Percentiles rank a stretch among this genome's conserved stretches.
These are phyloP conservation scores for Kryptolebias marmoratus DNA, from an alignment of 2,113 vertebrate genomes.

Conservation along the genomic window DNA sequence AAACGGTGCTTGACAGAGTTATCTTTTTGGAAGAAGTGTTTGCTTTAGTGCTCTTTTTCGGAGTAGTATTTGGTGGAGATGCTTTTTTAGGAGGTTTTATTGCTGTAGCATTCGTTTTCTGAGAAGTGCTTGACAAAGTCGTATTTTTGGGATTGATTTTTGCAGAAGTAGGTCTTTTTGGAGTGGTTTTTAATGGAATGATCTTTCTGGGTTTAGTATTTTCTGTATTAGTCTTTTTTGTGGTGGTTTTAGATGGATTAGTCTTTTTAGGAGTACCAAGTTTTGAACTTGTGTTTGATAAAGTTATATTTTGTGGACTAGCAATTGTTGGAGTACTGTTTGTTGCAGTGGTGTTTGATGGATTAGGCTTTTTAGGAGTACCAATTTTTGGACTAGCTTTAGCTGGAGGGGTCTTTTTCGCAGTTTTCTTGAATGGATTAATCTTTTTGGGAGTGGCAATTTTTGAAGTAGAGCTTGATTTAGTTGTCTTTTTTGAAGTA, in stretches of 20 bases:
- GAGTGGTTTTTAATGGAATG: constrained; percentile 4
- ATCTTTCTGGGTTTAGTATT: constrained; percentile 1
- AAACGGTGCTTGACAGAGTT: background rate
- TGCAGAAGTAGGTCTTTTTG: constrained; percentile 4
- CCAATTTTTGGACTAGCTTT: background rate
- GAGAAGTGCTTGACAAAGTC: background rate
- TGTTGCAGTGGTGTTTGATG: background rate
- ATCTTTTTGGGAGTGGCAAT: background rate
- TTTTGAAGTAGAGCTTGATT: background rate
- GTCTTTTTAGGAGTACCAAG: constrained; percentile 2
- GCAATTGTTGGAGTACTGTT: background rate
- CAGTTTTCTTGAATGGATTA: background rate
- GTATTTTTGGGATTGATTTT: background rate
- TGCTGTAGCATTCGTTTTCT: background rate
- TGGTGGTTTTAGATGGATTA: background rate
- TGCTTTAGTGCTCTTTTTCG: no score
- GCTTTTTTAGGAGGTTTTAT: no score
- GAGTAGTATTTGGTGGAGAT: no score
- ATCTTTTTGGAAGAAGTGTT: background rate
- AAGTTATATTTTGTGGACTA: background rate
- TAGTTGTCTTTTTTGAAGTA: background rate
- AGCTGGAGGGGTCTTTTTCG: constrained; percentile 2
- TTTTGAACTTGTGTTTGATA: background rate
- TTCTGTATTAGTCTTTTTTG: background rate
- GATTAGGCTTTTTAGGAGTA: constrained; percentile 1